Base-by-base conservation (phyloP, 2,888 invertebrate genomes). In the Allacma fusca region DNA sequence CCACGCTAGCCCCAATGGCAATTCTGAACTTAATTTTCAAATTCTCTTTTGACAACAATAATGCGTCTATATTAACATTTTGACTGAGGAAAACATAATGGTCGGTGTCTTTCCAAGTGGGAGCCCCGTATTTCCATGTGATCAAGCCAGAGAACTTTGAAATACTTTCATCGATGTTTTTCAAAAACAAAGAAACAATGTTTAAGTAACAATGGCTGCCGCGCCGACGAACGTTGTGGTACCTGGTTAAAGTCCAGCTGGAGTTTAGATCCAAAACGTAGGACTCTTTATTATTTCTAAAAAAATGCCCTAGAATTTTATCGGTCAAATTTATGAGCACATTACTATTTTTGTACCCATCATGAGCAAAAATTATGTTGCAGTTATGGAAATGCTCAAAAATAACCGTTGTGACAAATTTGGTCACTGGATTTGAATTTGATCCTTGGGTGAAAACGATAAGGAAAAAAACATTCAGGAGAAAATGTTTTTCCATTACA, bases 101-200 rank as follows among this genome's bases (percentile, higher is more conserved):
- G 44, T 81, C 81, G 21, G 67, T 21, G 28, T 83, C 80, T 23
- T 76, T 79, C 73, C 69, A 70, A 9, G 70, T 59, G n/a, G 28
- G 13, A 13, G 69, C 59, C 7, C 76, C 70, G 23, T 69, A 69
- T 26, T 21, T n/a, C 50, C 71, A 57, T n/a, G 71, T 57, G 24
- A 26, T 57, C 13, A 71, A 26, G 2, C n/a, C n/a, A 1, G 21
- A 13, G 21, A 69, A 24, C n/a, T 69, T 69, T 12, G 1, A 1
- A n/a, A 26, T 1, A 24, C 62, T 62, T 16, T 50, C n/a, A 2
- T 19, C 50, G 2, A 19, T 2, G 19, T 50, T 16, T 16, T 2
- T 2, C 16, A 2, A 1, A 50, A 50, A 50, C 19, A 50, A 50
- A n/a, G 50, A 16, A 16, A 50, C 16, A 2, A 50, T 16, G 16